Evolutionary conservation across 2,113 vertebrate genomes (phyloP).

Genomic region (Xenopus borealis): DNA sequence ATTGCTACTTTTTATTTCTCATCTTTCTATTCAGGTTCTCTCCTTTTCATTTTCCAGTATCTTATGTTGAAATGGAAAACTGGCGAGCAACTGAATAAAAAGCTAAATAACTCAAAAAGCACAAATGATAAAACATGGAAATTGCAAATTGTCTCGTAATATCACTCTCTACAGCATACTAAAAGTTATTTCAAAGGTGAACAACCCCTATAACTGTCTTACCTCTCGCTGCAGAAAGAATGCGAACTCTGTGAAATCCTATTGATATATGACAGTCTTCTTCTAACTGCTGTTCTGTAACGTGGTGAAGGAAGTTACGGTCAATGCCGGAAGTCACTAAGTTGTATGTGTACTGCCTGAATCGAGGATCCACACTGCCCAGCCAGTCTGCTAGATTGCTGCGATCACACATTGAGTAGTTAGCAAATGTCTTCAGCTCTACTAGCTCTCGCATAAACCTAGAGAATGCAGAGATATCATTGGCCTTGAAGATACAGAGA

Average conservation of each 20-base stretch:
- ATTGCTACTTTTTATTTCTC: no score
- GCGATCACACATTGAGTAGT: slow-evolving; percentile 91
- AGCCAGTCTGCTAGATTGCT: slow-evolving; percentile 96
- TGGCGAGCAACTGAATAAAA: no score
- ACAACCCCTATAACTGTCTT: not conserved
- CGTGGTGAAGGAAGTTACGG: slow-evolving; percentile 70
- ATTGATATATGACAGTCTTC: slow-evolving; percentile 78
- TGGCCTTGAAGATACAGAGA: no score
- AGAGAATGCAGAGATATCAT: not conserved
- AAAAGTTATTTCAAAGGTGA: no score
- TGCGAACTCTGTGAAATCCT: slow-evolving; percentile 85
- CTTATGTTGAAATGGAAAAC: no score
- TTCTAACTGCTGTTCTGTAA: slow-evolving; percentile 89
- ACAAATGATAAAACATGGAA: no score
- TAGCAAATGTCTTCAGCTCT: slow-evolving; percentile 89
- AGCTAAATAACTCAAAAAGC: no score
- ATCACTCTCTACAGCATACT: no score
- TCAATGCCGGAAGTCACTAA: slow-evolving; percentile 86
- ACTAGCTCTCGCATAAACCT: slow-evolving; percentile 90
- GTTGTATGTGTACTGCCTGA: slow-evolving; percentile 93
- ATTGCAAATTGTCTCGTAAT: no score
- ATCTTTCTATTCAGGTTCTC: no score
- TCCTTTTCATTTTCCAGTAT: no score
- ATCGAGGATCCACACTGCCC: slow-evolving; percentile 79
- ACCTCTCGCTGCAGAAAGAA: slow-evolving; percentile 73